Evolutionary conservation across 2,113 vertebrate genomes (phyloP).

Genomic region (Apteryx owenii): DNA sequence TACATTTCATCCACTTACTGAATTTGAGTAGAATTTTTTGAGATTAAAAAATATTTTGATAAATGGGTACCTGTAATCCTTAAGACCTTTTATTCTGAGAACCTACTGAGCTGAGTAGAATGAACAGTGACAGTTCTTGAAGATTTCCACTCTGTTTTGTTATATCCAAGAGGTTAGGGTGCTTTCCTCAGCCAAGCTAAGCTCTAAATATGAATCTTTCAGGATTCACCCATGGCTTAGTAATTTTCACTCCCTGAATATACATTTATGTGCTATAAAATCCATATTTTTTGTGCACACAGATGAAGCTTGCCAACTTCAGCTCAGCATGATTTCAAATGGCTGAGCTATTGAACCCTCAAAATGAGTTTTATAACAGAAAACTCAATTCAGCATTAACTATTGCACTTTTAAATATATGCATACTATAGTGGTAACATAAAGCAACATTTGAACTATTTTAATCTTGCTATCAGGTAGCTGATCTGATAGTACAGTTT

Average conservation of each 20-base stretch:
- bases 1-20: background rate
- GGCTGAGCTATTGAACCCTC: constrained; percentile 37
- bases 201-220: background rate
- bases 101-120: background rate
- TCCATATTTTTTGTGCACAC: background rate
- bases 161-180: background rate
- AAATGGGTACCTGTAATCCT: background rate
- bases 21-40: background rate
- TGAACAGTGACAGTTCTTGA: background rate
- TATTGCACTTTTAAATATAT: background rate
- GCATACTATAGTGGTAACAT: background rate
- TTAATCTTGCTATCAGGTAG: background rate
- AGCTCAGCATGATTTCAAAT: constrained; percentile 42
- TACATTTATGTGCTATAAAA: background rate
- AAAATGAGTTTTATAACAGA: constrained; percentile 30
- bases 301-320: constrained; percentile 4
- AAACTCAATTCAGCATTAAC: constrained; percentile 23
- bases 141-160: background rate
- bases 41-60: background rate
- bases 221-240: background rate
- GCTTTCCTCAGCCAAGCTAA: background rate
- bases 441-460: background rate
- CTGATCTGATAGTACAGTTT: background rate
- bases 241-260: background rate
- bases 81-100: background rate